phyloP scores from a whole-genome alignment of 2,113 vertebrate species.

The Oryzias melastigma region DNA sequence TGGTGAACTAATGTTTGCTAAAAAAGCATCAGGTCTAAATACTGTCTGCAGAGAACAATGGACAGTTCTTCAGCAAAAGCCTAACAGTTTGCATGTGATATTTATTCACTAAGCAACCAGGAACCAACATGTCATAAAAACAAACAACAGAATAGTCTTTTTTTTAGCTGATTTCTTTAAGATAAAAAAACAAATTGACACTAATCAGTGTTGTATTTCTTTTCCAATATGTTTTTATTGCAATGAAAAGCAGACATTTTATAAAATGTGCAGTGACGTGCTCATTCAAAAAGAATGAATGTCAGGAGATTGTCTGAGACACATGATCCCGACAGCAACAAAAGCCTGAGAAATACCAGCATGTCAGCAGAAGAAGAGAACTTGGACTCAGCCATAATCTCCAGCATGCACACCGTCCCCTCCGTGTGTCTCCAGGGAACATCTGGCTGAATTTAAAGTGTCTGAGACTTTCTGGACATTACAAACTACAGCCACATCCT shows the following conservation, averaged over 20 bases:
- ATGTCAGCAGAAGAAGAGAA: neutral
- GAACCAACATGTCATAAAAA: neutral
- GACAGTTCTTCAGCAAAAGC: constrained; percentile 38
- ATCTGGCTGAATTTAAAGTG: neutral
- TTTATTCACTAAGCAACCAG: no score
- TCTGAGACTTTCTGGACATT: neutral
- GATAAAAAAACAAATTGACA: no score
- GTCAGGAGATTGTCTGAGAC: neutral
- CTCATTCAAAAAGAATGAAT: neutral
- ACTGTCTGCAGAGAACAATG: constrained; percentile 15
- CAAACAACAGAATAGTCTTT: neutral
- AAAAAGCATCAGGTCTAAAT: constrained; percentile 38
- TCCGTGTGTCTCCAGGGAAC: neutral
- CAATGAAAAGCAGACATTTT: no score
- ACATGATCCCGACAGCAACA: neutral
- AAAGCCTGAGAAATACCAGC: neutral
- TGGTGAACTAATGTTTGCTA: constrained; percentile 37
- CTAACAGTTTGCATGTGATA: constrained; percentile 5
- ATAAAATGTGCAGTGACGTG: no score
- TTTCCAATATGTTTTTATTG: no score
- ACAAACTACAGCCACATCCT: neutral
- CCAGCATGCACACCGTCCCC: neutral
- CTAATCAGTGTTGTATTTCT: no score
- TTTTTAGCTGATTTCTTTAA: no score
- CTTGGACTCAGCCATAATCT: neutral